Base-by-base conservation (phyloP, 1,140 invertebrate species). In the Bombus confusus region DNA sequence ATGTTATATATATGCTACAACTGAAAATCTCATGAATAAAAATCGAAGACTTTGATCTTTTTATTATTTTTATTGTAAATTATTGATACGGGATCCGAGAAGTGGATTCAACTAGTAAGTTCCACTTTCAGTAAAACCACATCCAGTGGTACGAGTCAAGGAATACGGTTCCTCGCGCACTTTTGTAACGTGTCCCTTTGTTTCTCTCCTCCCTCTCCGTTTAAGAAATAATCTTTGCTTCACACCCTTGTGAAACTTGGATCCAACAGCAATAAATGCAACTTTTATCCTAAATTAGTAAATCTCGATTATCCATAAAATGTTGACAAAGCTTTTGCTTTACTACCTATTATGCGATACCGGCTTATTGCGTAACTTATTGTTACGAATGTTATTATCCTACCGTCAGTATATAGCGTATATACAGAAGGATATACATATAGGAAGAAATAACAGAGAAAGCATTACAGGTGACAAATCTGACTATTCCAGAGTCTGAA, bases 391-490 rank as follows among this genome's bases (percentile, higher is more conserved):
- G 18, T 52, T 22, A 52, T 52, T 22, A 2, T 52, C 47, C 5
- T 5, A 8, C 18, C 47, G 47, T 22, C 5, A 0, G 47, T 4
- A 13, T 34, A 25, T 62, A 8, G 22, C n/a, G 18, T 6, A 34
- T 10, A 43, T 71, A 41, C 12, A 28, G 72, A 28, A 66, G 47
- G 64, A 13, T 1, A 41, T 12, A 15, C 12, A 13, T 31, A 25
- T 66, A 47, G 2, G 5, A 52, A 4, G 18, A 41, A 37, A 12
- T 13, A 80, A 37, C 31, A 68, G 78, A 81, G 62, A 59, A 66
- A 52, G 69, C 85, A 59, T 87, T 85, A 76, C 52, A 64, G 31
- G 80, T 84, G 90, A 92, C 88, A 92, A 92, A 89, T 91, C 89
- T 86, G 86, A 80, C 84, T 87, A 87, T 90, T 85, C 87, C 41